Conservation (phyloP, 2,113 vertebrate genomes). For the Polypterus senegalus region DNA sequence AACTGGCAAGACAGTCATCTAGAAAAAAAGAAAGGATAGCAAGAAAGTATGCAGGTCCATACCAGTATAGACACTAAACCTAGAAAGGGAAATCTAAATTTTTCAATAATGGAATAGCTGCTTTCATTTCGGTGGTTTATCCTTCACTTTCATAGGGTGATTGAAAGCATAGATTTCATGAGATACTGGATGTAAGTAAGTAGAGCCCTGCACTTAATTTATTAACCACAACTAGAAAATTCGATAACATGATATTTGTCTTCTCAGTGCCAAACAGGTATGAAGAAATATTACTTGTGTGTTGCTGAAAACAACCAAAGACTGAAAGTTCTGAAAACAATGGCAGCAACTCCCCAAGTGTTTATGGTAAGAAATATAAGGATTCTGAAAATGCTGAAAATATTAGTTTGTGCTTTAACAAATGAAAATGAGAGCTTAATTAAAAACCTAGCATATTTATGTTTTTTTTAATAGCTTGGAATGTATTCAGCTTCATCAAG, state of each 20-base stretch:
- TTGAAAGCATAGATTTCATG: too few species aligned
- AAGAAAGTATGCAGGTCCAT: too few species aligned
- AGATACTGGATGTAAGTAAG: not conserved
- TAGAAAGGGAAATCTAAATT: too few species aligned
- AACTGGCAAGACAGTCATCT: too few species aligned
- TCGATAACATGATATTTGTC: not conserved
- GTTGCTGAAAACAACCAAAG: conserved; percentile 54
- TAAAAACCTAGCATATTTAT: too few species aligned
- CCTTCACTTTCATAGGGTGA: too few species aligned
- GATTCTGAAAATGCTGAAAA: too few species aligned
- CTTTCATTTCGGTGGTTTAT: too few species aligned
- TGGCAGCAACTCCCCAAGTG: conserved; percentile 37
- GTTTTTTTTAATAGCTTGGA: not conserved
- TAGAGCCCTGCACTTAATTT: not conserved
- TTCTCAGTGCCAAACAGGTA: conserved; percentile 50
- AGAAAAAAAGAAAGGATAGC: too few species aligned
- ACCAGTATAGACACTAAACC: too few species aligned
- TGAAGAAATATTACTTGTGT: conserved; percentile 55
- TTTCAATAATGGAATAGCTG: too few species aligned
- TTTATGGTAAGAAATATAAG: conserved; percentile 37
- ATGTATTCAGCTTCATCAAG: not conserved
- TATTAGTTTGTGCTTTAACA: not conserved
- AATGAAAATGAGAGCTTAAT: conserved; percentile 24
- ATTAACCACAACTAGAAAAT: not conserved
- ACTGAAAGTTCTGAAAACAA: conserved; percentile 49